Base-by-base conservation (phyloP, 2,113 vertebrate species). In the Meles meles region DNA sequence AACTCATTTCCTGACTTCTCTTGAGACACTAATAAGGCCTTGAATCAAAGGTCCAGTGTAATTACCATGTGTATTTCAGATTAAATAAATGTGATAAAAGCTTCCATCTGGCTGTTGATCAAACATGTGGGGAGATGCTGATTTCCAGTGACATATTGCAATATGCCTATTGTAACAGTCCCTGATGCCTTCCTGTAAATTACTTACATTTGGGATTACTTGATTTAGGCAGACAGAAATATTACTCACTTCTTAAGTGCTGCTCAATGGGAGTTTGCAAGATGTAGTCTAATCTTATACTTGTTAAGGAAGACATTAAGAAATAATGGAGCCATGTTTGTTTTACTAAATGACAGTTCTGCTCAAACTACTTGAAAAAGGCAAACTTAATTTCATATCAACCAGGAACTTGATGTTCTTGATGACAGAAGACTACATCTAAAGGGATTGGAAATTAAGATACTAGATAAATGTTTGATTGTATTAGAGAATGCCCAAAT, bases 1-100 rank as follows among this genome's bases (percentile, higher is more conserved):
- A 98, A 98, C 97, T 98, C 96, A 98, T 99, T 99, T 98, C 94
- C 97, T 97, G 94, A 97, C 97, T 99, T 98, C 98, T 99, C 98
- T 93, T 76, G 98, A 98, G 98, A 98, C 97, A 97, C 93, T 84
- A 82, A 96, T n/a, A 96, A 97, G 96, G 96, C 90, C 97, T 92
- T 91, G 96, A 98, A 98, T 98, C 98, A 99, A 98, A 99, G 98
- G 99, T 99, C 98, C 98, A 98, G 96, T 98, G 97, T 99, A 99
- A 99, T 99, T 98, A 99, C 98, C 98, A 98, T 98, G 98, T 98
- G 98, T 98, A 98, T 99, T 99, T 99, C 98, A 99, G 98, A 99
- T 98, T 99, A 99, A 99, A 99, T 99, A 99, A 99, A 99, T 98
- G 98, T 98, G 99, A 99, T 99, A 98, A 99, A 99, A 99, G 98